A percentile compares a stretch with the other conserved stretches of the same genome.
phyloP scores from a whole-genome alignment of 2,888 invertebrate genomes.

The Zaprionus lineosus region DNA sequence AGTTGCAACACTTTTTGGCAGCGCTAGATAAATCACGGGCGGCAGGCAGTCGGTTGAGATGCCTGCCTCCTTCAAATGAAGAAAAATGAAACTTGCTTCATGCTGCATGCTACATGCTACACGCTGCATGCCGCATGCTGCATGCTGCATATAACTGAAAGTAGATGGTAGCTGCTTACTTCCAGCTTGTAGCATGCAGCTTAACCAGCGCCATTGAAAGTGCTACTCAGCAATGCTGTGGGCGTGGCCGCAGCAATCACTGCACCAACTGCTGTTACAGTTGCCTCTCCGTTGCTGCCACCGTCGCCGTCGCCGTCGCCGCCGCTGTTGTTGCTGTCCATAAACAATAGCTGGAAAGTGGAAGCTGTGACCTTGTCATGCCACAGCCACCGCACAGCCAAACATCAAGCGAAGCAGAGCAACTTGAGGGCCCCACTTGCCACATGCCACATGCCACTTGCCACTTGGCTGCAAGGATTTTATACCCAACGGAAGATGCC shows the following conservation, averaged over 20 bases:
- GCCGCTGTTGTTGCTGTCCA: constrained; percentile 34
- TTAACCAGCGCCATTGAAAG: constrained; percentile 44
- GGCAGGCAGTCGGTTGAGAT: constrained; percentile 30
- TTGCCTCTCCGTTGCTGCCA: too few species aligned
- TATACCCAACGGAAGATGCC: constrained; percentile 2
- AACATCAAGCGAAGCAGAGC: constrained; percentile 5
- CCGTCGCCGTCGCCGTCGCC: too few species aligned
- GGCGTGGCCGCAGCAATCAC: constrained; percentile 28
- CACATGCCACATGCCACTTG: not conserved
- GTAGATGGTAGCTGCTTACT: too few species aligned
- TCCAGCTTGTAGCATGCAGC: too few species aligned
- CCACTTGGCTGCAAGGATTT: constrained; percentile 58
- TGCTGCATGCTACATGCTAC: constrained; percentile 36
- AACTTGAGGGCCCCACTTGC: constrained; percentile 47
- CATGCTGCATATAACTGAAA: too few species aligned
- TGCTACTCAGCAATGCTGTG: constrained; percentile 15
- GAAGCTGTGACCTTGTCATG: constrained; percentile 48
- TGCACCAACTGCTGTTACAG: constrained; percentile 26
- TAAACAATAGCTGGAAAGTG: constrained; percentile 44
- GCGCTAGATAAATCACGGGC: constrained; percentile 65
- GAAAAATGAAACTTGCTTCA: constrained; percentile 62
- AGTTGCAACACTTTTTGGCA: constrained; percentile 50
- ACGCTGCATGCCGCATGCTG: constrained; percentile 39
- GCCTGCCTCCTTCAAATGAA: constrained; percentile 61
- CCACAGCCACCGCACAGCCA: constrained; percentile 9